A percentile compares a stretch with the other conserved stretches of the same genome.
Conservation (phyloP, 2,888 invertebrate genomes). For the Selenia dentaria region DNA sequence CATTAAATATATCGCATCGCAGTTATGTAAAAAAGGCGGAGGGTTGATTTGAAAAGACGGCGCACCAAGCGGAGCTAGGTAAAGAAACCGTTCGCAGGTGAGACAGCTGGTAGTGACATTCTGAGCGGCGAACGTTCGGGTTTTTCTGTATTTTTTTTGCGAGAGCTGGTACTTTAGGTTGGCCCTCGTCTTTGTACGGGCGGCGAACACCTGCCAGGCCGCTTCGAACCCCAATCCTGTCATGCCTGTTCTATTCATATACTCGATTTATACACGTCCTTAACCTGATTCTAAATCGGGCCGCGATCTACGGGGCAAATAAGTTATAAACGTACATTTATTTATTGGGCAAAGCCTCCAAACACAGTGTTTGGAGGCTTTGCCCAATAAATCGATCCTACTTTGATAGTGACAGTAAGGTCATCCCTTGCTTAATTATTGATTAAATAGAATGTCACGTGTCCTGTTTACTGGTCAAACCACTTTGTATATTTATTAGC, state of each 20-base stretch:
- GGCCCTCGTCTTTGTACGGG: slow-evolving; percentile 58
- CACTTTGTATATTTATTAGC: too few relatives aligned
- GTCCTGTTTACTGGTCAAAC: too few relatives aligned
- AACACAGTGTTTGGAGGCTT: too few relatives aligned
- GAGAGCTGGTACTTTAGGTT: slow-evolving; percentile 48
- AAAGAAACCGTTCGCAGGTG: slow-evolving; percentile 55
- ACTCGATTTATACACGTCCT: slow-evolving; percentile 38
- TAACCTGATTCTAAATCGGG: slow-evolving; percentile 44
- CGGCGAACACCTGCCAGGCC: slow-evolving; percentile 66
- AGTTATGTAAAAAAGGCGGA: slow-evolving; percentile 32
- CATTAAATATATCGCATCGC: too few relatives aligned
- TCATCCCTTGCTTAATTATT: too few relatives aligned
- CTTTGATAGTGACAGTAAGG: too few relatives aligned
- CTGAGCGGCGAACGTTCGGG: slow-evolving; percentile 50
- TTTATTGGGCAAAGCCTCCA: too few relatives aligned
- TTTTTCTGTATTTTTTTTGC: slow-evolving; percentile 61
- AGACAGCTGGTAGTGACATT: slow-evolving; percentile 77
- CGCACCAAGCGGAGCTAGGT: slow-evolving; percentile 31
- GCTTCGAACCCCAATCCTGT: slow-evolving; percentile 44
- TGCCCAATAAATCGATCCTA: too few relatives aligned
- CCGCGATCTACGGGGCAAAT: slow-evolving; percentile 22
- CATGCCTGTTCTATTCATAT: slow-evolving; percentile 50
- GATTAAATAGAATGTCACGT: too few relatives aligned
- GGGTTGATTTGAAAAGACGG: slow-evolving; percentile 29
- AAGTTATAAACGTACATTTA: too few relatives aligned